phyloP scores from a whole-genome alignment of 2,888 invertebrate species.

The Lacanobia wlatinum region DNA sequence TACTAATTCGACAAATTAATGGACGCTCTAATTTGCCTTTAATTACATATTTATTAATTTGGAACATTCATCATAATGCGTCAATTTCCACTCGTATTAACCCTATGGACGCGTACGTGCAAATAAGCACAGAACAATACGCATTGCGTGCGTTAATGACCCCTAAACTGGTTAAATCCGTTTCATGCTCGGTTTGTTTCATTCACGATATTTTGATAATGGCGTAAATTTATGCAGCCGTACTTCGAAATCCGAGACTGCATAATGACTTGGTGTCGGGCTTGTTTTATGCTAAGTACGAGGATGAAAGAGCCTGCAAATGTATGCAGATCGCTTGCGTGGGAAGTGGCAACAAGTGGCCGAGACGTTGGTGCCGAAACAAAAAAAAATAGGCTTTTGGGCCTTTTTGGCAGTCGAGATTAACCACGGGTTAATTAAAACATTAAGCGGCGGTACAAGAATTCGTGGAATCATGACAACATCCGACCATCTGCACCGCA shows the following conservation, averaged over 20 bases:
- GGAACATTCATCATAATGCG: conserved; percentile 55
- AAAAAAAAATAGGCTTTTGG: conserved; percentile 76
- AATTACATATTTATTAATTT: conserved; percentile 56
- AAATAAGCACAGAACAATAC: conserved; percentile 74
- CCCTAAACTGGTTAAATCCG: conserved; percentile 84
- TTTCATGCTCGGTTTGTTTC: conserved; percentile 83
- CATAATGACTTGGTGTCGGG: conserved; percentile 88
- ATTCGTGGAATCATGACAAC: conserved; percentile 58
- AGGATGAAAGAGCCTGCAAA: conserved; percentile 87
- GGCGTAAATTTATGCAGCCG: conserved; percentile 87
- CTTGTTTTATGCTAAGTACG: conserved; percentile 90
- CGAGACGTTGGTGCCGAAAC: conserved; percentile 77
- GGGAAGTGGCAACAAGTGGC: conserved; percentile 90
- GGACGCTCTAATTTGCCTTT: conserved; percentile 34
- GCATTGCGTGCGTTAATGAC: conserved; percentile 88
- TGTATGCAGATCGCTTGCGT: conserved; percentile 89
- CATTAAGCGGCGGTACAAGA: conserved; percentile 70
- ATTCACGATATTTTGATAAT: conserved; percentile 90
- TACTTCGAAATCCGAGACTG: conserved; percentile 87
- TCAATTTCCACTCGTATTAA: conserved; percentile 66
- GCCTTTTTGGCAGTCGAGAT: conserved; percentile 78
- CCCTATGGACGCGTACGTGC: conserved; percentile 65
- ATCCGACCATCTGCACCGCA: conserved; percentile 37
- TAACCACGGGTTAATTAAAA: conserved; percentile 83
- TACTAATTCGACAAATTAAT: conserved; percentile 40